Base-by-base conservation (phyloP, 2,797 vertebrate species). In the Phrynocephalus vlangalii region DNA sequence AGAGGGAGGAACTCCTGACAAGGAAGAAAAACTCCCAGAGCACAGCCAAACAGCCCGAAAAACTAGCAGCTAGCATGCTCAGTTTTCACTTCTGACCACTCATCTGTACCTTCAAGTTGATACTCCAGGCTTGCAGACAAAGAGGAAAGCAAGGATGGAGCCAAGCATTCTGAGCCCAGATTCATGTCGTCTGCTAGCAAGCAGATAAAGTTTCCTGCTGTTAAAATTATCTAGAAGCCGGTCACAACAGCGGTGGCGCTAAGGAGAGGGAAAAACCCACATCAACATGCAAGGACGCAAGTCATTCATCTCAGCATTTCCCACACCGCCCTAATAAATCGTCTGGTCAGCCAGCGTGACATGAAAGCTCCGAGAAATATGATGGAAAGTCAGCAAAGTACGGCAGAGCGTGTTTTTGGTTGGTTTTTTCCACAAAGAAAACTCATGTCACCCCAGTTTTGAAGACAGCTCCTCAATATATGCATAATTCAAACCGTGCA, bases 241-340 rank as follows among this genome's bases (percentile, higher is more conserved):
- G 0, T 82, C 88, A 82, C n/a, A 83, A 52, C 5, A 0, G 60
- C 6, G 24, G 22, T 1, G 16, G 18, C 6, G 18, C 10, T 3
- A 5, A 2, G 10, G 1, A 33, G 18, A 28, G 38, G 7, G 20
- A 3, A 52, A 22, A 6, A 4, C 9, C 2, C 77, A 38, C 82
- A 92, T 90, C 86, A 90, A 83, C 68, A 95, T 93, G 89, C 93
- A 18, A 38, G 76, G 83, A 26, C n/a, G 80, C 48, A 88, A 48
- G 72, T 30, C 56, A 79, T 75, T 92, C 80, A 8, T 87, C 87
- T 92, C 90, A 84, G 70, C 76, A 91, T 93, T 95, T 92, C 82
- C 83, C 30, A 20, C 68, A 38, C 78, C 75, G 11, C 52, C 38
- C 86, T 89, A 87, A 91, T 87, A 94, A 95, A 93, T 88, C 80